A percentile compares a stretch with the other conserved stretches of the same genome.
Evolutionary conservation across 2,113 vertebrate genomes (phyloP).

Genomic region (Pluvianellus socialis): DNA sequence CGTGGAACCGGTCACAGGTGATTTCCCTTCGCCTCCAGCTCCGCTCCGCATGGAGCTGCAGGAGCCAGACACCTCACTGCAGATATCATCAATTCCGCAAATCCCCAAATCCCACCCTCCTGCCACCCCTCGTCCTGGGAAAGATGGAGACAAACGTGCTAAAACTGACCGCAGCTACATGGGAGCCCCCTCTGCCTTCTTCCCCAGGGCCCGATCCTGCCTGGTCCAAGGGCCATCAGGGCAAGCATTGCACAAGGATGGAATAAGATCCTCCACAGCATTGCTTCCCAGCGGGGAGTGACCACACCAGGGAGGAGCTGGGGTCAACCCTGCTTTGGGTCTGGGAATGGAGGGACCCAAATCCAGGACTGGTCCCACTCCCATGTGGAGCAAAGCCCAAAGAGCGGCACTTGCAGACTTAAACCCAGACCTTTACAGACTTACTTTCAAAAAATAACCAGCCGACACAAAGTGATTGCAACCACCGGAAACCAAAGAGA

Average conservation of each 20-base stretch:
- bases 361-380: not conserved
- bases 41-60: not conserved
- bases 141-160: not conserved
- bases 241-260: not conserved
- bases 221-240: fast-evolving
- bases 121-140: not conserved
- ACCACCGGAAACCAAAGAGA: not conserved
- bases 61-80: not conserved
- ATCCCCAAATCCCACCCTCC: not conserved
- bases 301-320: not conserved
- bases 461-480: not conserved
- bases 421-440: fast-evolving
- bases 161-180: not conserved
- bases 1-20: not conserved
- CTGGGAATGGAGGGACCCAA: not conserved
- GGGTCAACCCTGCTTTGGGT: not conserved
- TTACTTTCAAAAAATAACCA: not conserved
- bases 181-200: not conserved
- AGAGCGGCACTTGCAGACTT: not conserved
- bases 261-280: fast-evolving
- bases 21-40: not conserved
- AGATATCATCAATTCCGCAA: conserved; percentile 50
- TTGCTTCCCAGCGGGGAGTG: too few species aligned
- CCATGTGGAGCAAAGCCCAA: fast-evolving
- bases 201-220: not conserved